A percentile compares a stretch with the other conserved stretches of the same genome.
phyloP scores from a whole-genome alignment of 2,797 vertebrate species.

The Leuciscus waleckii region DNA sequence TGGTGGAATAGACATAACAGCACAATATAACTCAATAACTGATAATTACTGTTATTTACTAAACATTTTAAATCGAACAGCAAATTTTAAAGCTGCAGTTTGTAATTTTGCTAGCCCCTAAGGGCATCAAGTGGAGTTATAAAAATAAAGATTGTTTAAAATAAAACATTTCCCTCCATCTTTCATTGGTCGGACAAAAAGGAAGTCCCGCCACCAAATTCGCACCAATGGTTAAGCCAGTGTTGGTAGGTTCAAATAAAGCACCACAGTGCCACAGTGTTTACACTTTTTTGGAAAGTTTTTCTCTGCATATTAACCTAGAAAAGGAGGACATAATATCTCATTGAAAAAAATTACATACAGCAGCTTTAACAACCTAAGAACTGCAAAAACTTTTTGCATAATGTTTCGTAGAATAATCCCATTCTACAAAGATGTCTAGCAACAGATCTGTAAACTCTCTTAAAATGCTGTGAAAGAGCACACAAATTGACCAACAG shows the following conservation, averaged over 20 bases:
- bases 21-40: neutral
- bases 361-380: constrained; percentile 19
- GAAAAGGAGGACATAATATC: neutral
- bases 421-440: neutral
- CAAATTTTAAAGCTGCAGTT: constrained; percentile 24
- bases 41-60: neutral
- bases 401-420: constrained; percentile 25
- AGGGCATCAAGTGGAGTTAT: neutral
- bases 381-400: neutral
- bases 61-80: neutral
- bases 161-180: neutral
- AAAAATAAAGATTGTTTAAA: constrained; percentile 8
- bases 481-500: constrained; percentile 15
- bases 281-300: constrained; percentile 7
- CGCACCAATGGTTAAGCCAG: neutral
- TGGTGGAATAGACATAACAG: constrained; percentile 13
- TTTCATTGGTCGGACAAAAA: neutral
- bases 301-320: constrained; percentile 2
- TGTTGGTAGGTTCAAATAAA: neutral
- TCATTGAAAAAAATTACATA: neutral
- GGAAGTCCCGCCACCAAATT: neutral
- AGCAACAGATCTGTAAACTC: neutral
- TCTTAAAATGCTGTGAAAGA: constrained; percentile 29
- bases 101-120: neutral
- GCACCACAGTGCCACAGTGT: constrained; percentile 1